Evolutionary conservation across 1,140 invertebrate genomes (phyloP).

Genomic region (Drosophila cardini): DNA sequence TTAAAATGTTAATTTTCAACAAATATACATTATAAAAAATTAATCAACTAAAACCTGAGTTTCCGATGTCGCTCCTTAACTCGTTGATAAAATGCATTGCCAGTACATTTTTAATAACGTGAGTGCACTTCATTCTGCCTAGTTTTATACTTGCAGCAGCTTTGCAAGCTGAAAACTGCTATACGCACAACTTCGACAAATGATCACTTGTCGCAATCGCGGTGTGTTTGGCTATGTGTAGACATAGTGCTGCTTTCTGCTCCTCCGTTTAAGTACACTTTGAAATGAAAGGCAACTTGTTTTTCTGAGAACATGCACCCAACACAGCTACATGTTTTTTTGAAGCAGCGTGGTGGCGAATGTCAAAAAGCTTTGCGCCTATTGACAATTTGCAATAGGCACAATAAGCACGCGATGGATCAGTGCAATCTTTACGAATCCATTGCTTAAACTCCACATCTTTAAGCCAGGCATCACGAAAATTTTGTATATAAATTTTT

Average conservation of each 20-base stretch:
- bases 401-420: conserved; percentile 3
- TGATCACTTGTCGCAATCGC: neutral
- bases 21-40: too few relatives aligned
- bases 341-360: conserved; percentile 1
- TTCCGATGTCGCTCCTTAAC: neutral
- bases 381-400: neutral
- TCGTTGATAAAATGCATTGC: neutral
- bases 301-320: conserved; percentile 11
- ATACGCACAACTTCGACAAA: neutral
- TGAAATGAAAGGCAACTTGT: neutral
- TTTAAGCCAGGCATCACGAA: conserved; percentile 20
- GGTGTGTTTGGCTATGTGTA: neutral
- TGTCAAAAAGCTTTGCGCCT: neutral
- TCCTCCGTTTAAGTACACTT: neutral
- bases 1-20: too few relatives aligned
- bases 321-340: conserved; percentile 33
- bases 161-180: neutral
- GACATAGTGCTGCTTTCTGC: neutral
- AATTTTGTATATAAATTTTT: too few relatives aligned
- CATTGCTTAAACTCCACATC: conserved; percentile 27
- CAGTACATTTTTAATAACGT: neutral
- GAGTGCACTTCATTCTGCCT: neutral
- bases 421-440: conserved; percentile 28
- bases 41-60: neutral
- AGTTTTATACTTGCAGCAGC: neutral